Base-by-base conservation (phyloP, 2,113 vertebrate genomes). In the Perca schrenkii region DNA sequence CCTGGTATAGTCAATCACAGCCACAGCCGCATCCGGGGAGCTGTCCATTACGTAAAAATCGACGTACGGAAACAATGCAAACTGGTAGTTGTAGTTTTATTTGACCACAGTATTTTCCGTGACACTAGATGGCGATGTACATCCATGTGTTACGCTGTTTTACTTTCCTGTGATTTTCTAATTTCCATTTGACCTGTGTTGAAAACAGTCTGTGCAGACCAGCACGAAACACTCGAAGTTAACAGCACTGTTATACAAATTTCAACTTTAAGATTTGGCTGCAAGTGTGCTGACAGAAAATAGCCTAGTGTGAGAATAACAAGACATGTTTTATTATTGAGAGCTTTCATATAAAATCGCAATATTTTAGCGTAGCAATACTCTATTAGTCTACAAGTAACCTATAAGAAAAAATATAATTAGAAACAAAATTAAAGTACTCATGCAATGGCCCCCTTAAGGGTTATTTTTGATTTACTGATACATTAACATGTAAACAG, bases 11-110 rank as follows among this genome's bases (percentile, higher is more conserved):
- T 93, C 93, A 94, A 88, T 93, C 93, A 93, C 92, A 93, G 90
- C 90, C 93, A 93, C 92, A 93, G 90, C 90, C 88, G 94, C 93
- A 95, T 95, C 95, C 94, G 95, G 94, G 94, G 93, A 94, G 89
- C 89, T 90, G 92, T 79, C 86, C 89, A 49, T 86, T 84, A 94
- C 92, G 92, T 91, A 84, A 76, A 66, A 57, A 11, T 7, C 6
- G 31, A 82, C 89, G 65, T 75, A 40, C 50, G 22, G 67, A 74
- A 40, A 3, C 15, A 25, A 14, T 43, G 86, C 49, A 83, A 0
- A 0, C 43, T 74, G 93, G 94, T 22, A 89, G 69, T 83, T 93
- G 94, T 93, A 92, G 93, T 95, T 87, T 68, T 16, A 17, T 19
- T 62, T 46, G 47, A 36, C 4, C 0, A 17, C 4, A 0, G 6